Evolutionary conservation across 2,797 vertebrate species (phyloP).

Genomic region (Leptodon cayanensis): DNA sequence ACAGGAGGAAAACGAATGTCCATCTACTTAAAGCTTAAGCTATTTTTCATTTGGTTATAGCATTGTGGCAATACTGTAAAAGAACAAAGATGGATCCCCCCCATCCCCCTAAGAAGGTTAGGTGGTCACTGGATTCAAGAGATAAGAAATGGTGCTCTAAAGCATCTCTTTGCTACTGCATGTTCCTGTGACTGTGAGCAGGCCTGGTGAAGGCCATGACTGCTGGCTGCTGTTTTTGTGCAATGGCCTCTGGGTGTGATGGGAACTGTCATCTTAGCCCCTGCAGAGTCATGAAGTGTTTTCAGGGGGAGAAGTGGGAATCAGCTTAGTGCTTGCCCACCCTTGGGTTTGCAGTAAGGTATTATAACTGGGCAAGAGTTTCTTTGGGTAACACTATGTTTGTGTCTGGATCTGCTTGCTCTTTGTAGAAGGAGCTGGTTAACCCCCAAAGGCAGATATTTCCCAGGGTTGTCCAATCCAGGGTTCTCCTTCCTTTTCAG

Average conservation of each 20-base stretch:
- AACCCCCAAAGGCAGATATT: background rate
- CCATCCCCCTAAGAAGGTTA: rapidly evolving
- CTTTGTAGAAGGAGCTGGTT: background rate
- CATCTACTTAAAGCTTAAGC: background rate
- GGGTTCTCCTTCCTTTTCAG: background rate
- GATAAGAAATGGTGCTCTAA: background rate
- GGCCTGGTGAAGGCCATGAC: background rate
- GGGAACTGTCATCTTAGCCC: too few relatives aligned
- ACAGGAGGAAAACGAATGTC: background rate
- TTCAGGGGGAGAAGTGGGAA: background rate
- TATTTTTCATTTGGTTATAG: background rate
- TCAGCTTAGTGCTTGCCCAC: background rate
- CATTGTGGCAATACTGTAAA: background rate
- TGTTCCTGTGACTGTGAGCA: background rate
- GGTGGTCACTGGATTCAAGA: background rate
- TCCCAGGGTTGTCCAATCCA: background rate
- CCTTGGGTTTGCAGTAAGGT: background rate
- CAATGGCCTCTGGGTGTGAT: background rate
- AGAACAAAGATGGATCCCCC: background rate
- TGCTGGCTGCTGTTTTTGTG: background rate
- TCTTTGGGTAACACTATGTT: background rate
- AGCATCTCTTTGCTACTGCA: background rate
- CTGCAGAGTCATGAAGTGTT: rapidly evolving
- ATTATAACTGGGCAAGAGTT: background rate
- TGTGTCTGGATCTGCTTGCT: background rate